Conservation (phyloP, 1,140 invertebrate species). For the Drosophila burlai region DNA sequence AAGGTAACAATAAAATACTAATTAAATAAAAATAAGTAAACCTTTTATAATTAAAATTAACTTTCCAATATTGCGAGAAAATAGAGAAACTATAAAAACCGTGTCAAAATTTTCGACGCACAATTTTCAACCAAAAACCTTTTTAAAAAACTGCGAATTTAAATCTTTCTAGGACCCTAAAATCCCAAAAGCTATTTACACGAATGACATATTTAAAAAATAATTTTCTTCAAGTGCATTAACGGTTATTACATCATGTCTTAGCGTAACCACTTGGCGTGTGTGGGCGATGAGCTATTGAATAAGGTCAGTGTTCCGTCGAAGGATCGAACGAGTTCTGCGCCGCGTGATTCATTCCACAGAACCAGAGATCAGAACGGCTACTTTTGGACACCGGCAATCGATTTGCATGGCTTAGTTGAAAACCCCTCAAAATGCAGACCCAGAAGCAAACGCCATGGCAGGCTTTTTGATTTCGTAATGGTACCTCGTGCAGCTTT, state of each 20-base stretch:
- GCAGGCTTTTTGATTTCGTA: slow-evolving; percentile 37
- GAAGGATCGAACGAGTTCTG: slow-evolving; percentile 19
- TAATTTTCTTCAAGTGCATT: slow-evolving; percentile 33
- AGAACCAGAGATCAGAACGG: slow-evolving; percentile 34
- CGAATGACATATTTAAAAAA: neutral
- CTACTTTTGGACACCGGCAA: slow-evolving; percentile 1
- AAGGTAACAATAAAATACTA: too few relatives aligned
- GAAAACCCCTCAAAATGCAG: slow-evolving; percentile 5
- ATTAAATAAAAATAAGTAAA: too few relatives aligned
- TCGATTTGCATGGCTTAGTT: slow-evolving; percentile 11
- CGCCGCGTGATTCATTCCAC: slow-evolving; percentile 24
- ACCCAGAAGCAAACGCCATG: slow-evolving; percentile 5
- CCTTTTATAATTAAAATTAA: neutral
- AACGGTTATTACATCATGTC: slow-evolving; percentile 7
- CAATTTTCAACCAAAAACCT: neutral
- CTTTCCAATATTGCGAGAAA: too few relatives aligned
- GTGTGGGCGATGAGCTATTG: slow-evolving; percentile 59
- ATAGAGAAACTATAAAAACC: too few relatives aligned
- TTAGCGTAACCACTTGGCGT: neutral
- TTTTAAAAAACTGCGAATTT: neutral
- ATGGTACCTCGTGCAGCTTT: slow-evolving; percentile 28
- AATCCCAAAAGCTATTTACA: neutral
- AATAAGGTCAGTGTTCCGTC: slow-evolving; percentile 69
- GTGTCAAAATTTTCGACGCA: too few relatives aligned
- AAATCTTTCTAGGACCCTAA: too few relatives aligned